Evolutionary conservation across 2,797 vertebrate species (phyloP), one percentile per base, ranked within the genome.

Genomic region (Synaphobranchus kaupii): DNA sequence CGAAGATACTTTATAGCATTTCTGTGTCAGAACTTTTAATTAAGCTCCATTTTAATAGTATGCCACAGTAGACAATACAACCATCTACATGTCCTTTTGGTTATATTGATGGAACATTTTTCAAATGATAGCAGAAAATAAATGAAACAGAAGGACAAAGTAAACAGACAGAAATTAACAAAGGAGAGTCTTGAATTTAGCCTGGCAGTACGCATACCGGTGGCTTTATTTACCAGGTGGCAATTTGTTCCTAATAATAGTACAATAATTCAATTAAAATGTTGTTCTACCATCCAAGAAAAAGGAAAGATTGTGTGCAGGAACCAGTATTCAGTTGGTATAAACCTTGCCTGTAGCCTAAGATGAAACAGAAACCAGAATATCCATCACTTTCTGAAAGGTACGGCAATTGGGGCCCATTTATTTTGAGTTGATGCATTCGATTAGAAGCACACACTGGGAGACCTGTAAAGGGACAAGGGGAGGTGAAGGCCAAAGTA

Each of bases 371-470:
- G 44, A 81, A 81, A 48, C 47, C 25, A 25, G 39, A 81, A 50
- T 44, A 81, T 81, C 78, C 22, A 81, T 81, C 78, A 81, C 47
- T 50, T 81, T 81, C 78, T 81, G 78, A 81, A 81, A 81, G 78
- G 78, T 47, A 50, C 25, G 25, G 78, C 78, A 81, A 81, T 81
- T 81, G 44, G 25, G 47, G 47, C 44, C 44, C 78, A 81, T 81
- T 81, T 50, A 81, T 81, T 81, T 81, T 48, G 78, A 25, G 47
- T 50, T 81, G 44, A 81, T 81, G 44, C 22, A 81, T 81, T 81
- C 50, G 50, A 81, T 81, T n/a, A n/a, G 78, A 81, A 81, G 78
- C 22, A n/a, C 78, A 81, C 50, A 81, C 47, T 50, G 47, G 25
- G 44, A 50, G 78, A 81, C 78, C 25, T 47, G 78, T 47, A 48